Evolutionary conservation across 2,113 vertebrate species (phyloP), one percentile per base, ranked within the genome.

Genomic region (Australoheros scitulus): DNA sequence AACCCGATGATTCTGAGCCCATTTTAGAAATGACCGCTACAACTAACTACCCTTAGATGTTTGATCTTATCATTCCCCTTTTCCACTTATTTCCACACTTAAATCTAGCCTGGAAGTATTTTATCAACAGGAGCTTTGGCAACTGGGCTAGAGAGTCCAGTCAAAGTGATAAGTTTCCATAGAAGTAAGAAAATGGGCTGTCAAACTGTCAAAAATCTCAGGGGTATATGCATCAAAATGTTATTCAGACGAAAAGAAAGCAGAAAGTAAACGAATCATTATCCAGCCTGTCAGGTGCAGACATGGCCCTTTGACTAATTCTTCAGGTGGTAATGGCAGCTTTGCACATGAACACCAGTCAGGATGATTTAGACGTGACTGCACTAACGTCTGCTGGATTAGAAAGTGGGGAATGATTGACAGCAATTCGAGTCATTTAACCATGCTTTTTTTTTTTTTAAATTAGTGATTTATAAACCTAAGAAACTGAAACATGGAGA

Each of bases 401-500:
- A n/a, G 57, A 38, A 68, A n/a, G 6, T 32, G 17, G 18, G 13
- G 8, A 80, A 52, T 60, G 34, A 61, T 56, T 60, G 34, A 32
- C 63, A 26, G 29, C 24, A 26, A 6, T 17, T 81, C 22, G 22
- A 15, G n/a, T 65, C 1, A 74, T 47, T 64, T 57, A 56, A 57
- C 41, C 17, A 50, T 50, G 58, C 55, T 29, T 11, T 34, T 11
- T 34, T 1, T 18, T 18, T 26, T 55, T 81, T 61, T 24, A 20
- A 74, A 82, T 88, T 4, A 56, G 50, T 87, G 26, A 90, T 70
- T 79, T 70, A 83, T 87, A 63, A 85, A 87, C 55, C 36, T 5
- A 18, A 60, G 38, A 36, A 60, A 36, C 2, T 32, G 7, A 85
- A 36, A 57, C 22, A 11, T 15, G 6, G 8, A 65, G 17, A 72